Evolutionary conservation across 2,113 vertebrate species (phyloP), one percentile per base, ranked within the genome.

Genomic region (Rattus rattus): DNA sequence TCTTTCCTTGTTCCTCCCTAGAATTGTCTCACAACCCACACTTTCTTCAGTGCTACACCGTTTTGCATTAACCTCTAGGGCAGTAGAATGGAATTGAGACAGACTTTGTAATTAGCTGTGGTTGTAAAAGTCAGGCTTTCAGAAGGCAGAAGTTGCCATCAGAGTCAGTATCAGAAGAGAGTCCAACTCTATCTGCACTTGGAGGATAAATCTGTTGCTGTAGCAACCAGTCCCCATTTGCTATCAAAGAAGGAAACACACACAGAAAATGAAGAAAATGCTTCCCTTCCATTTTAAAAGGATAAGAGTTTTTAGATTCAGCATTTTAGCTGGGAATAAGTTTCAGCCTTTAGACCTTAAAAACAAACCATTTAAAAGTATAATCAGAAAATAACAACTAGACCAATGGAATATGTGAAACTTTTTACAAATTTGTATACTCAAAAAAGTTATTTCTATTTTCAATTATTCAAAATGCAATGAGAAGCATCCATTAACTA

Each of bases 21-120:
- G 59, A 97, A 84, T 9, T 83, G 69, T 95, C 96, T 92, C 4
- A 81, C 69, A 91, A 69, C 93, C n/a, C 24, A 39, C 83, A 91
- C 87, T 94, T 95, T 94, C 39, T 94, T 84, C 39, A 72, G 0
- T 70, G 86, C 30, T 94, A 65, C 87, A 96, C 90, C 89, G 39
- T 97, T 84, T 95, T 96, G 72, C 43, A 96, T 98, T 96, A 97
- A 96, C 77, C 84, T 96, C 94, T 86, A 95, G 96, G 97, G 93
- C 95, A 98, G 19, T n/a, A 80, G 92, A 90, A 96, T 89, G 80
- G 12, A 97, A 97, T 97, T 93, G 94, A 84, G 96, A 61, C 90
- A 96, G 24, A 63, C 19, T 65, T 97, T 96, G 22, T 95, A 98
- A 98, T 98, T 98, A 96, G 81, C 39, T 86, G 5, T 54, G 6